These are phyloP conservation scores for Aphelinus certus DNA, from an alignment of 1,140 invertebrate genomes.

Conservation along the genomic window DNA sequence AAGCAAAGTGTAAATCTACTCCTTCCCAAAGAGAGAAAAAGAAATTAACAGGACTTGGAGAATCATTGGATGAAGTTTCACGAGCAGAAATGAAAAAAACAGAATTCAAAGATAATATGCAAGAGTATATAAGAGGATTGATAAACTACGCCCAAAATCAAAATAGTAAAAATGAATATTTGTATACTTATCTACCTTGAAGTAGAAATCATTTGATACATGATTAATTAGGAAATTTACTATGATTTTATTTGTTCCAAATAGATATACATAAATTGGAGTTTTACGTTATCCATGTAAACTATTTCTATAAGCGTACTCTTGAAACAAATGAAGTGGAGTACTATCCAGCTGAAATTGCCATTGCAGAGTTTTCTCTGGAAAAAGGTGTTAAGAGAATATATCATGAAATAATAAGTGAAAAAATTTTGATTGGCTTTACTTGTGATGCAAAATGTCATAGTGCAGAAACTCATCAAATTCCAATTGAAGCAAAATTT, in stretches of 20 bases:
- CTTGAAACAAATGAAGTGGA: conserved; percentile 42
- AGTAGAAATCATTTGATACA: conserved; percentile 4
- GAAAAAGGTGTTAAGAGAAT: conserved; percentile 63
- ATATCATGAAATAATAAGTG: conserved; percentile 66
- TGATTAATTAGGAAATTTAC: not conserved
- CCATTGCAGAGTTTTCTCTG: conserved; percentile 63
- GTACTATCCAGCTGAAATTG: conserved; percentile 61
- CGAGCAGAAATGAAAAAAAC: conserved; percentile 14
- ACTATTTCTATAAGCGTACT: conserved; percentile 56
- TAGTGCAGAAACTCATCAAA: conserved; percentile 64
- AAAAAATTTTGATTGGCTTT: conserved; percentile 66
- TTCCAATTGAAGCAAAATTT: conserved; percentile 56
- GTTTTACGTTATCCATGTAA: conserved; percentile 63
- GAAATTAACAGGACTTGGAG: conserved; percentile 48
- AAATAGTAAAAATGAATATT: conserved; percentile 37
- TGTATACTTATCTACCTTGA: conserved; percentile 1
- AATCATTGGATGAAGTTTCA: conserved; percentile 41
- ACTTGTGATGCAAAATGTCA: conserved; percentile 61
- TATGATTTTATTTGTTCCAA: conserved; percentile 36
- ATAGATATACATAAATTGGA: conserved; percentile 45
- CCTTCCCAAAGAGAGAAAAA: conserved; percentile 8
- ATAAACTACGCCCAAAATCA: conserved; percentile 31
- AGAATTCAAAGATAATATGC: conserved; percentile 47
- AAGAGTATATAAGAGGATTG: conserved; percentile 39
- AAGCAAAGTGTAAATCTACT: conserved; percentile 38